Evolutionary conservation across 2,888 invertebrate species (phyloP).

Genomic region (Trissolcus japonicus): DNA sequence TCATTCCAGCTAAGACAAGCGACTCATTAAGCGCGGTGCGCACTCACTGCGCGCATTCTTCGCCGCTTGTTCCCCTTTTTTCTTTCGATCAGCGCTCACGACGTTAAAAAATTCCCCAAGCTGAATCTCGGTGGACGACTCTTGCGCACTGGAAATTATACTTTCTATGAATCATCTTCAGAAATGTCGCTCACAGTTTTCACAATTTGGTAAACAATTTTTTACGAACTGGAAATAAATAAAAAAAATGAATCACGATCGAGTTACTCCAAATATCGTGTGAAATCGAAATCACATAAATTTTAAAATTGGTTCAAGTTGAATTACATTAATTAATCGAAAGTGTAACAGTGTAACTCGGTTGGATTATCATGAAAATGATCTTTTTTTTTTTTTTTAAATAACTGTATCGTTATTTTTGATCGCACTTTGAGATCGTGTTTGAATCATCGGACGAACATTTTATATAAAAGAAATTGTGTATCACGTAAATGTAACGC

Average conservation of each 20-base stretch:
- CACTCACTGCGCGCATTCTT: slow-evolving; percentile 52
- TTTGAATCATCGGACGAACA: neutral
- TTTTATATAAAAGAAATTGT: slow-evolving; percentile 23
- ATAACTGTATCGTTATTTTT: slow-evolving; percentile 13
- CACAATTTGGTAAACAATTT: too few relatives aligned
- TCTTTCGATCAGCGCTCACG: slow-evolving; percentile 26
- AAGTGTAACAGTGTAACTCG: too few relatives aligned
- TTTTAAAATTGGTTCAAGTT: too few relatives aligned
- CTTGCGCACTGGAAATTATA: slow-evolving; percentile 2
- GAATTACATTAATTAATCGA: too few relatives aligned
- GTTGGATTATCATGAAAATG: too few relatives aligned
- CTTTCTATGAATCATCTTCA: neutral
- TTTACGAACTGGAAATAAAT: too few relatives aligned
- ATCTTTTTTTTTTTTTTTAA: too few relatives aligned
- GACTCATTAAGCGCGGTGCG: slow-evolving; percentile 58
- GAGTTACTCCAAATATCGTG: too few relatives aligned
- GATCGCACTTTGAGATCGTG: too few relatives aligned
- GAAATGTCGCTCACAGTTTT: too few relatives aligned
- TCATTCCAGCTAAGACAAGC: slow-evolving; percentile 59
- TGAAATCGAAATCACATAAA: too few relatives aligned
- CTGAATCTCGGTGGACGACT: slow-evolving; percentile 29
- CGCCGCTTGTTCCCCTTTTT: slow-evolving; percentile 52
- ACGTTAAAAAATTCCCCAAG: slow-evolving; percentile 40
- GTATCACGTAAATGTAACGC: slow-evolving; percentile 35
- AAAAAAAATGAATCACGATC: too few relatives aligned